Percentiles rank a stretch among this genome's conserved stretches.
These are phyloP conservation scores for Andricus grossulariae DNA, from an alignment of 1,140 invertebrate genomes.

Conservation along the genomic window DNA sequence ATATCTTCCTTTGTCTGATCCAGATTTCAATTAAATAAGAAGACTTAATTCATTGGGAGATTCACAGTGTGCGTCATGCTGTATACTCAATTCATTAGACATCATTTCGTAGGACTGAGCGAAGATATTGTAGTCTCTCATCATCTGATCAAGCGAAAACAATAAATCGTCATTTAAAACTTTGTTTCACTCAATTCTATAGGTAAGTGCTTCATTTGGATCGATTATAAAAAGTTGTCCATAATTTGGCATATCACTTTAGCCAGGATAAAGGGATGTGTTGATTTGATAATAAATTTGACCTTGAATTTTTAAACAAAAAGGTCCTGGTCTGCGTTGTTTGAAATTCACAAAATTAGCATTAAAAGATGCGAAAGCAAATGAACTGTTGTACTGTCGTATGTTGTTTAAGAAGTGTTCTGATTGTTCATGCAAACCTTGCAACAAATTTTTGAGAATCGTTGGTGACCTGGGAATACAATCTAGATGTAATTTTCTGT, in stretches of 20 bases:
- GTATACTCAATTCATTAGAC: too few relatives aligned
- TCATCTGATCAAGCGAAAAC: too few relatives aligned
- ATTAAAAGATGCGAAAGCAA: not conserved
- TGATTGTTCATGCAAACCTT: not conserved
- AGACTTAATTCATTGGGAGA: too few relatives aligned
- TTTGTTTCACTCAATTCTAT: too few relatives aligned
- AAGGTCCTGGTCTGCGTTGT: not conserved
- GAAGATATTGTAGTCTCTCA: too few relatives aligned
- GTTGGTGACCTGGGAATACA: not conserved
- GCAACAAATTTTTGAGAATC: not conserved
- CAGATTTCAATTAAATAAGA: too few relatives aligned
- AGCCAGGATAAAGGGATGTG: not conserved
- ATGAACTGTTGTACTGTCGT: not conserved
- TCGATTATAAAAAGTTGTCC: not conserved
- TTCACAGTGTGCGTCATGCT: too few relatives aligned
- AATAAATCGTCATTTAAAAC: too few relatives aligned
- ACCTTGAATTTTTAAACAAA: not conserved
- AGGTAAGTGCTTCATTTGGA: too few relatives aligned
- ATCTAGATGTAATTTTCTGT: not conserved
- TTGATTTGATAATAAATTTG: too few relatives aligned
- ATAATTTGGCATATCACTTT: not conserved
- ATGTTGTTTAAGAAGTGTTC: not conserved
- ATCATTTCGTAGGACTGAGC: too few relatives aligned
- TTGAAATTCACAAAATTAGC: not conserved
- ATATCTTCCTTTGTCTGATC: too few relatives aligned